Evolutionary conservation across 1,140 invertebrate species (phyloP), one percentile per base, ranked within the genome.

Genomic region (Tetragnatha versicolor): DNA sequence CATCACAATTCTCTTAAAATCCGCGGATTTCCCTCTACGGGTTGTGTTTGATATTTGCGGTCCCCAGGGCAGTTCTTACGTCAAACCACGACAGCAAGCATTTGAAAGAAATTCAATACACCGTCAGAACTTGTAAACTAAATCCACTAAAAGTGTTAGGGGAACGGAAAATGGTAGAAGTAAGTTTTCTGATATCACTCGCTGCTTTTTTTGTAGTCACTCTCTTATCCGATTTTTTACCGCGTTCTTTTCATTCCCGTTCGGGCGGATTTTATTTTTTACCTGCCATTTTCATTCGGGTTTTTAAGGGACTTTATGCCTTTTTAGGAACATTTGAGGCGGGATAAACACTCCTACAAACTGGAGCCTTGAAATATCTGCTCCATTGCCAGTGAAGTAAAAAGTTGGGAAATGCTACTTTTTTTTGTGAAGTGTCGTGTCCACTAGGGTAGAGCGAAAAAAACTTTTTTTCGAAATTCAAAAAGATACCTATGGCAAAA

Each of bases 61-160:
- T 73, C 69, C 33, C 35, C 22, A 33, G 35, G 39, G 51, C 9
- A n/a, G 33, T 9, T 69, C 53, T 20, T 14, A n/a, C 47, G 51
- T 35, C 51, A 69, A 69, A 53, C 47, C 47, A 25, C 39, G 45
- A 69, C 66, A 37, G 47, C 66, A 37, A 60, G 53, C 53, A 73
- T 73, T 73, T 73, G 35, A 73, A 73, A 73, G 69, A 73, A 73
- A 73, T 73, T 73, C 69, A 73, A 73, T 73, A 73, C 53, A 39
- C 47, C 31, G 35, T 55, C 31, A 31, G 22, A 66, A 22, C 14
- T 27, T 53, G 49, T 69, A 51, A 69, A 73, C 69, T 73, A 73
- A 73, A 73, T 73, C 69, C 53, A 42, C 69, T 73, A 45, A 73
- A 60, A 73, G 37, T 45, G 53, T 73, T 58, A n/a, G 39, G 53